These are phyloP conservation scores for Euglossa dilemma DNA, from an alignment of 1,140 invertebrate species.

Conservation along the genomic window DNA sequence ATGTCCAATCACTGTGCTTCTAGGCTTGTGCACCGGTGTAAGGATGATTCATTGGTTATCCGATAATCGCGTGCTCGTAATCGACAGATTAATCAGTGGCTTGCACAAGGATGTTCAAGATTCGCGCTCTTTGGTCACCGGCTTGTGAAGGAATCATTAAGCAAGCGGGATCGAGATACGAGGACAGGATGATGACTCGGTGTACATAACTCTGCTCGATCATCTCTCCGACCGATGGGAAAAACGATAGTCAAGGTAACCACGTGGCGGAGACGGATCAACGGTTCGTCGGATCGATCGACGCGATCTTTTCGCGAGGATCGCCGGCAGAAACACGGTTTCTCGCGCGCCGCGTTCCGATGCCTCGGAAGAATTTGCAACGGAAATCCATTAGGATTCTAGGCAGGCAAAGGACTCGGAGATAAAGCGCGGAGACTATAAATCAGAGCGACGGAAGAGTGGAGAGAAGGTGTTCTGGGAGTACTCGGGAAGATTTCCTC, in stretches of 20 bases:
- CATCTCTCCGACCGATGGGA: neutral
- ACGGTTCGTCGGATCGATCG: conserved; percentile 11
- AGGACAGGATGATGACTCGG: conserved; percentile 22
- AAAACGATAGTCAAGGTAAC: conserved; percentile 25
- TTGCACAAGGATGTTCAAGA: conserved; percentile 66
- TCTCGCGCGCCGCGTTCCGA: too few relatives aligned
- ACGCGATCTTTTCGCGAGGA: conserved; percentile 4
- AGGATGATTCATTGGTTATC: conserved; percentile 43
- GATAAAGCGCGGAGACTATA: neutral
- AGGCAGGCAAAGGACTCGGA: too few relatives aligned
- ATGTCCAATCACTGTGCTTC: conserved; percentile 60
- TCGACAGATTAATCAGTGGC: conserved; percentile 56
- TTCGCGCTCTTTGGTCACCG: conserved; percentile 60
- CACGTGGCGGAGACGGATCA: neutral
- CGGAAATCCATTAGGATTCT: neutral
- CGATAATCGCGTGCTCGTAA: conserved; percentile 69
- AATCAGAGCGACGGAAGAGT: neutral
- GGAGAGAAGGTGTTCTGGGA: neutral
- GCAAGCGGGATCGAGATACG: neutral
- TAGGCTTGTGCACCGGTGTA: neutral
- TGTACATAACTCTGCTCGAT: neutral
- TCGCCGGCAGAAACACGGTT: too few relatives aligned
- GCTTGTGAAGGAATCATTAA: conserved; percentile 58
- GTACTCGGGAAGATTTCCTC: neutral
- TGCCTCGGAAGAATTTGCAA: neutral